Conservation (phyloP, 2,113 vertebrate species). For the Lophura nycthemera region DNA sequence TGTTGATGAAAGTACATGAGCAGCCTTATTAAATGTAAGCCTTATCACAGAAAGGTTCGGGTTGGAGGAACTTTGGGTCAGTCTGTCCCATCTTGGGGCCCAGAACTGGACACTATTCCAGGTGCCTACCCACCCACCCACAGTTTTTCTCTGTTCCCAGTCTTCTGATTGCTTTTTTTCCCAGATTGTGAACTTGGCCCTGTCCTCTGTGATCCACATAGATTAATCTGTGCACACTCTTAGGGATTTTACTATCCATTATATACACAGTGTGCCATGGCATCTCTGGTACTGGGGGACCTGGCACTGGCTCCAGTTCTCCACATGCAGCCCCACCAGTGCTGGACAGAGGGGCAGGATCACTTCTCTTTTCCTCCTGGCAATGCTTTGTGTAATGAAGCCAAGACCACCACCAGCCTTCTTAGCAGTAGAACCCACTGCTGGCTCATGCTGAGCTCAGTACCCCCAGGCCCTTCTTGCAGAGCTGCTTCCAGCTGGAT, state of each 20-base stretch:
- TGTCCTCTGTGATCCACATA: neutral
- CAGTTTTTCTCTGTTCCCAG: neutral
- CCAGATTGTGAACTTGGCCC: neutral
- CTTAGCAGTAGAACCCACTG: neutral
- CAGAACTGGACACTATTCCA: no score
- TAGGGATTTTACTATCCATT: neutral
- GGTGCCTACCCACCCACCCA: no score
- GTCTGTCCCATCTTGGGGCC: neutral
- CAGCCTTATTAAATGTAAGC: neutral
- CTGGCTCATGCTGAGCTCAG: neutral
- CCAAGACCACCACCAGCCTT: neutral
- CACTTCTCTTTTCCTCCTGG: neutral
- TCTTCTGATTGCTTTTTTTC: neutral
- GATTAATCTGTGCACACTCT: neutral
- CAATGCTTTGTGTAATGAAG: neutral
- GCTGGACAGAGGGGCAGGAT: neutral
- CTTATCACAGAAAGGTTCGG: neutral
- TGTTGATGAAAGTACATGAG: rapidly evolving
- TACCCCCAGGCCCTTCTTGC: neutral
- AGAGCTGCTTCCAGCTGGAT: neutral
- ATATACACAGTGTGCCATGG: no score
- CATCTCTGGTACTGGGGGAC: neutral
- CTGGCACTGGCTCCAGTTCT: neutral
- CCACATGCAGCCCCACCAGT: neutral
- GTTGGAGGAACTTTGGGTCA: neutral